Evolutionary conservation across 2,113 vertebrate species (phyloP).

Genomic region (Oreochromis spilurus): DNA sequence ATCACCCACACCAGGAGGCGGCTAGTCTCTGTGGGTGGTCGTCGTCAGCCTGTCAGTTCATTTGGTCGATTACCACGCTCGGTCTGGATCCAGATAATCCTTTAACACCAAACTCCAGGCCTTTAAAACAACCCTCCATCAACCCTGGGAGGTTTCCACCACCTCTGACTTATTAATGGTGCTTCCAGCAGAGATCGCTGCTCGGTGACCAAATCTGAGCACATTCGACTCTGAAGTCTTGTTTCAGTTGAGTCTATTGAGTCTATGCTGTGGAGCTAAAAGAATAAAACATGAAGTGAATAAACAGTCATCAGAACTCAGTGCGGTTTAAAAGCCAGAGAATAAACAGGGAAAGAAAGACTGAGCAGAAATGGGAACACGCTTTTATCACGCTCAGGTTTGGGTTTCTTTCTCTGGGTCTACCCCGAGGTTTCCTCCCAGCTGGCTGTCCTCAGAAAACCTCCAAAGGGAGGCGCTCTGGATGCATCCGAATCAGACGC

Average conservation of each 20-base stretch:
- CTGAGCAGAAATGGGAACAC: neutral
- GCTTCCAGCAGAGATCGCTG: neutral
- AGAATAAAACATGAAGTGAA: neutral
- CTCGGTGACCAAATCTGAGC: neutral
- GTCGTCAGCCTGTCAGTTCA: neutral
- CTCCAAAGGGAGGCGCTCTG: neutral
- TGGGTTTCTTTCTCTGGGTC: neutral
- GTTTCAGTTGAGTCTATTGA: rapidly evolving
- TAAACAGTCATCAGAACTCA: neutral
- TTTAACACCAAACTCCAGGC: neutral
- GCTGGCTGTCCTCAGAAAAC: neutral
- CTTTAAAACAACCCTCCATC: neutral
- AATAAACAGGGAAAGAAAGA: neutral
- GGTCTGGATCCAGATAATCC: neutral
- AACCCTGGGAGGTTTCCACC: neutral
- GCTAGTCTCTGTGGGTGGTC: neutral
- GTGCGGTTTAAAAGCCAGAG: neutral
- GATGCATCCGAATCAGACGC: neutral
- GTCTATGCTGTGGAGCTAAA: neutral
- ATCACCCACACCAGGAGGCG: neutral
- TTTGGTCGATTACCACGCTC: neutral
- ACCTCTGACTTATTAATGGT: neutral
- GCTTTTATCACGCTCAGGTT: neutral
- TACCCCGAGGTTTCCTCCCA: neutral
- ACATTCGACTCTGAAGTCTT: rapidly evolving